Evolutionary conservation across 2,888 invertebrate genomes (phyloP).

Genomic region (Platycnemis pennipes): DNA sequence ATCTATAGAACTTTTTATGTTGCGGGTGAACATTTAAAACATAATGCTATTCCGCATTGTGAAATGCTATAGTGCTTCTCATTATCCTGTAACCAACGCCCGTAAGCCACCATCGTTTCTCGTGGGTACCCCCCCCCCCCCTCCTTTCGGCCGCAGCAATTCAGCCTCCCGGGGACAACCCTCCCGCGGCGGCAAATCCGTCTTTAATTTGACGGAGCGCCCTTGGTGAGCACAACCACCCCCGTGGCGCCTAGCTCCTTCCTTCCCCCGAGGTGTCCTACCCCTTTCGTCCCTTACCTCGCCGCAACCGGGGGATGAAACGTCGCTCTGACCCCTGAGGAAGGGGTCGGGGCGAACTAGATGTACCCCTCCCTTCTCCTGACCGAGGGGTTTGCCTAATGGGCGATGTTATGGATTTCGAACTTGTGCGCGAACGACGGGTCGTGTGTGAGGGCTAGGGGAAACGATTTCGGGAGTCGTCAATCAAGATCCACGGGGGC

Average conservation of each 20-base stretch:
- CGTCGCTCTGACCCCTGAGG: constrained; percentile 36
- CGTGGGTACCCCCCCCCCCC: background rate
- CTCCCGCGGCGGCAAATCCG: constrained; percentile 33
- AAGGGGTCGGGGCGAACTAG: background rate
- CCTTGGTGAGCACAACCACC: background rate
- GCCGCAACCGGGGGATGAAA: background rate
- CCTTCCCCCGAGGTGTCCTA: background rate
- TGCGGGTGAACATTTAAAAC: too few relatives aligned
- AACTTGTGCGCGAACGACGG: background rate
- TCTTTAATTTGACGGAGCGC: constrained; percentile 56
- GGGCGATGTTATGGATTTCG: constrained; percentile 18
- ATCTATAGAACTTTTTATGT: too few relatives aligned
- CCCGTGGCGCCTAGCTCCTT: background rate
- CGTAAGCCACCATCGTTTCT: background rate
- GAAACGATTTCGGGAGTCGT: background rate
- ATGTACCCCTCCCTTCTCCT: background rate
- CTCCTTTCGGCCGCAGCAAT: background rate
- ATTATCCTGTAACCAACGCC: background rate
- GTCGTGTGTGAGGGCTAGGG: background rate
- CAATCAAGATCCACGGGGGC: background rate
- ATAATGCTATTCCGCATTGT: too few relatives aligned
- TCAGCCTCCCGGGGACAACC: background rate
- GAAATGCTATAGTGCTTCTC: too few relatives aligned
- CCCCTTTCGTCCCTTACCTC: background rate
- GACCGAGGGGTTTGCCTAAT: background rate